A percentile compares a stretch with the other conserved stretches of the same genome.
Conservation (phyloP, 23 tunicate genomes). For the Phallusia fumigata region DNA sequence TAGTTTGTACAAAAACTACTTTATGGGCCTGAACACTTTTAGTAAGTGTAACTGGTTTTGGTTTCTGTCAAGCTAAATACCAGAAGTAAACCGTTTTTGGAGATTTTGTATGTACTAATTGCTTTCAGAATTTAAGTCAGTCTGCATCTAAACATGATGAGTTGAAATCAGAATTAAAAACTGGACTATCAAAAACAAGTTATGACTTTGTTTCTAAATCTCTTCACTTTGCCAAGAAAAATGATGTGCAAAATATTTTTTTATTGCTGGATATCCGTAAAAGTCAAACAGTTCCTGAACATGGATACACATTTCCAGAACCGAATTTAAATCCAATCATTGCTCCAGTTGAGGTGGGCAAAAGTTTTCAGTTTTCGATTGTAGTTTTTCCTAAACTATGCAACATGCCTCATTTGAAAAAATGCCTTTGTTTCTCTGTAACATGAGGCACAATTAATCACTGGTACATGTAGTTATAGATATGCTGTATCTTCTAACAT, state of each 20-base stretch:
- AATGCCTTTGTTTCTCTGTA: no score
- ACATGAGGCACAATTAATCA: no score
- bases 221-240: conserved; percentile 29
- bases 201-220: conserved; percentile 61
- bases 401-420: no score
- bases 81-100: no score
- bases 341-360: background rate
- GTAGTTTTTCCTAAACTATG: no score
- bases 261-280: conserved; percentile 36
- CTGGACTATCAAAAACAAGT: conserved; percentile 31
- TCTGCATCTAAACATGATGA: conserved; percentile 33
- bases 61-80: no score
- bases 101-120: no score
- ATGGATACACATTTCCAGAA: conserved; percentile 33
- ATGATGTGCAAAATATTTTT: conserved; percentile 34
- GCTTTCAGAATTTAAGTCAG: background rate
- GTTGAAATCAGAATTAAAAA: conserved; percentile 36
- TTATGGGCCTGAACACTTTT: no score
- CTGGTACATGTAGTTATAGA: no score
- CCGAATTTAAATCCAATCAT: background rate
- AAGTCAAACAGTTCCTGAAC: background rate
- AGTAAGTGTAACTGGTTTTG: background rate
- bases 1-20: no score
- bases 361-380: no score
- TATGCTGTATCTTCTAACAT: no score